phyloP scores from a whole-genome alignment of 2,888 invertebrate species.

The Seladonia tumulorum region DNA sequence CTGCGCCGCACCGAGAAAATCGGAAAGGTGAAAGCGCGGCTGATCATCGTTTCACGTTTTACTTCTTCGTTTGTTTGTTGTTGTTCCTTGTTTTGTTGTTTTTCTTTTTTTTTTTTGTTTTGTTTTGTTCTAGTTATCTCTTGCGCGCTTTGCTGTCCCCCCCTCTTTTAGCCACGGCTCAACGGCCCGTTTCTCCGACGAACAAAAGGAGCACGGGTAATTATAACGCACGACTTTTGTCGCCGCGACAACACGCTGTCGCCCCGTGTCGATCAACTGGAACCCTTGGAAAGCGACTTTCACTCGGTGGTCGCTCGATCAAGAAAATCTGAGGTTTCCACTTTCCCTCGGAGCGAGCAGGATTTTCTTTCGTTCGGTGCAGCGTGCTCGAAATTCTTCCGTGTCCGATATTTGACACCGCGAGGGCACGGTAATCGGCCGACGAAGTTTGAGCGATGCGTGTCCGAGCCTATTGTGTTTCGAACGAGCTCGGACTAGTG shows the following conservation, averaged over 20 bases:
- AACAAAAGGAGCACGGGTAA: conserved; percentile 9
- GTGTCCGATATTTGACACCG: neutral
- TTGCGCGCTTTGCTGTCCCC: neutral
- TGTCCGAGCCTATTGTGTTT: neutral
- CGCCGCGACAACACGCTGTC: neutral
- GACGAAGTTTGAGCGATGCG: neutral
- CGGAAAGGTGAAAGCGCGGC: conserved; percentile 11
- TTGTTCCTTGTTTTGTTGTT: too few relatives aligned
- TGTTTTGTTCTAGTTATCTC: neutral
- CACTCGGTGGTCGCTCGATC: neutral
- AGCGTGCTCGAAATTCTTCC: neutral
- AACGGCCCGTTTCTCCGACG: neutral
- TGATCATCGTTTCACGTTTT: conserved; percentile 7
- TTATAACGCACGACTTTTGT: conserved; percentile 3
- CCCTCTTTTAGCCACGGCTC: neutral
- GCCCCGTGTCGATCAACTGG: neutral
- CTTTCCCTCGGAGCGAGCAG: neutral
- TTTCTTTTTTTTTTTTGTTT: neutral
- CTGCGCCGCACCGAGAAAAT: neutral
- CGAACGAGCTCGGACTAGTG: neutral
- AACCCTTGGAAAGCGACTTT: conserved; percentile 21
- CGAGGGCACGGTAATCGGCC: neutral
- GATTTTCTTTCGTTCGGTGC: neutral
- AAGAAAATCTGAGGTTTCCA: conserved; percentile 7
- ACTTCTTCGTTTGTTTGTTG: neutral